Conservation (phyloP, 2,888 invertebrate genomes). For the Cheilosia pagana region DNA sequence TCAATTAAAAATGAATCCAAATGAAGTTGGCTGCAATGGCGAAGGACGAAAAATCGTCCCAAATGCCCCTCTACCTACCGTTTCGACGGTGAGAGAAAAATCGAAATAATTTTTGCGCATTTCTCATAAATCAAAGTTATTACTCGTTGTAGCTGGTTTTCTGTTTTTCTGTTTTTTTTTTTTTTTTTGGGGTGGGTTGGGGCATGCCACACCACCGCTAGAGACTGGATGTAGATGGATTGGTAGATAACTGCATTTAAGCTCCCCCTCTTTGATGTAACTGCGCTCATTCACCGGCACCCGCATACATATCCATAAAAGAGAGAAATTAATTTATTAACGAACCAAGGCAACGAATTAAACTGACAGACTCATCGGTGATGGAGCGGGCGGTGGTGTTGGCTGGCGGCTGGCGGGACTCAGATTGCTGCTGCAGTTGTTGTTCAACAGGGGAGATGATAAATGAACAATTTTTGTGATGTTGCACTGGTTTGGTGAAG, state of each 20-base stretch:
- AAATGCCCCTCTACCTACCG: conserved; percentile 2
- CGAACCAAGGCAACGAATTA: conserved; percentile 72
- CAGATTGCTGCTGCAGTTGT: conserved; percentile 64
- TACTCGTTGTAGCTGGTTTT: conserved; percentile 63
- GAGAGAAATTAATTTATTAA: conserved; percentile 73
- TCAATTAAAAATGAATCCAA: conserved; percentile 71
- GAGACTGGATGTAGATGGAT: conserved; percentile 59
- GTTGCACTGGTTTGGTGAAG: conserved; percentile 21
- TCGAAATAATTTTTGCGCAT: conserved; percentile 64
- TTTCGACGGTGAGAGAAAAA: conserved; percentile 33
- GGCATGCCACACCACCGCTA: conserved; percentile 1
- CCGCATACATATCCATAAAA: conserved; percentile 30
- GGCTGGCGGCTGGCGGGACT: background rate
- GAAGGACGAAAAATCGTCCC: background rate
- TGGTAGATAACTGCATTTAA: conserved; percentile 68
- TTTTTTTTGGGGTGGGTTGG: background rate
- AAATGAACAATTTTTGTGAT: conserved; percentile 55
- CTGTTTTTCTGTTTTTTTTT: background rate
- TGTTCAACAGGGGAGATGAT: conserved; percentile 53
- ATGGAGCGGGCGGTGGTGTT: background rate
- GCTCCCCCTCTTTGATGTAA: conserved; percentile 38
- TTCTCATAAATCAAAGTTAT: conserved; percentile 73
- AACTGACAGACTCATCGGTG: conserved; percentile 57
- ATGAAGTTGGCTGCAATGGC: conserved; percentile 25
- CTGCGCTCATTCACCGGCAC: conserved; percentile 42